phyloP scores from a whole-genome alignment of 2,113 vertebrate species.

The Emydocephalus ijimae region DNA sequence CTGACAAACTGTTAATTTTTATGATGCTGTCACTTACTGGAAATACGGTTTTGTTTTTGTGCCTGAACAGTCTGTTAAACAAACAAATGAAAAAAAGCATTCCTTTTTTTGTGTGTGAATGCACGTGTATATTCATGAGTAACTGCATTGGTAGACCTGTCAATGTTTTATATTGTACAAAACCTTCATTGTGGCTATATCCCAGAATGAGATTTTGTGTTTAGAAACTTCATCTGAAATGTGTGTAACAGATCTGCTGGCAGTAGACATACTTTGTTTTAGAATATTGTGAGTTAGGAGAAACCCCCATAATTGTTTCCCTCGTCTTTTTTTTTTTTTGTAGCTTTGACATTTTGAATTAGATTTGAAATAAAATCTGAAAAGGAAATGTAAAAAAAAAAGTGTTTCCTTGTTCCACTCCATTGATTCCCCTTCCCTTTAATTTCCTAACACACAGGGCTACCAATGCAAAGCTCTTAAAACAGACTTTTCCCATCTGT shows the following conservation, averaged over 20 bases:
- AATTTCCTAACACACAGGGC: conserved; percentile 36
- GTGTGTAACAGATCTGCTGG: conserved; percentile 80
- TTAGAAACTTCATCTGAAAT: conserved; percentile 76
- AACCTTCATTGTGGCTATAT: conserved; percentile 77
- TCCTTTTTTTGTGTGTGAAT: conserved; percentile 79
- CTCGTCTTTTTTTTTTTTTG: conserved; percentile 73
- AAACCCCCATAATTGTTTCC: conserved; percentile 70
- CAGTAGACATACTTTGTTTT: conserved; percentile 80
- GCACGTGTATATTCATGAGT: conserved; percentile 79
- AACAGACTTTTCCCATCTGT: conserved; percentile 15
- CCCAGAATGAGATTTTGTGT: conserved; percentile 74
- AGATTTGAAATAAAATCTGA: conserved; percentile 87
- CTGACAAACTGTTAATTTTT: conserved; percentile 78
- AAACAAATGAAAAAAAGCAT: conserved; percentile 70
- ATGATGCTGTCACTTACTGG: conserved; percentile 78
- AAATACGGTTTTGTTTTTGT: conserved; percentile 81
- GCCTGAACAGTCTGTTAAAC: conserved; percentile 78
- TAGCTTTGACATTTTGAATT: conserved; percentile 82
- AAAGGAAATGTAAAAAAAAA: conserved; percentile 71
- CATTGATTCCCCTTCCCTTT: background rate
- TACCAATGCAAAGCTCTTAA: conserved; percentile 53
- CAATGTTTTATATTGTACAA: conserved; percentile 86
- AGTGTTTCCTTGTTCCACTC: conserved; percentile 66
- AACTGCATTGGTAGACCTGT: conserved; percentile 77
- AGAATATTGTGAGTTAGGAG: conserved; percentile 78